Conservation (phyloP, 2,888 invertebrate species). For the Idaea biselata region DNA sequence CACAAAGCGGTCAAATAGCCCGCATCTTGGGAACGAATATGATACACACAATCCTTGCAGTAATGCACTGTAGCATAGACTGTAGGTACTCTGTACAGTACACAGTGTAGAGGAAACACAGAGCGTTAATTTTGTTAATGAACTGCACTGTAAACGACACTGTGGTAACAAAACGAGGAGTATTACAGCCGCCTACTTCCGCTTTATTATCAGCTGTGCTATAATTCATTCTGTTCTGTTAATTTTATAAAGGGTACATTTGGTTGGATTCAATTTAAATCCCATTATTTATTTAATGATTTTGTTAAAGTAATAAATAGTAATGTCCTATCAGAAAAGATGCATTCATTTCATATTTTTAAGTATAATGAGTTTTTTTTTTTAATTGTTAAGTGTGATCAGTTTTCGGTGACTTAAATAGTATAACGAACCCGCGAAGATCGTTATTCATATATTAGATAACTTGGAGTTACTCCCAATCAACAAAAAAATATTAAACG, state of each 20-base stretch:
- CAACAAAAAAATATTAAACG: too few relatives aligned
- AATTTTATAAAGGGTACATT: slow-evolving; percentile 24
- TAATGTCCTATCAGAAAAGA: too few relatives aligned
- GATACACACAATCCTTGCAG: slow-evolving; percentile 7
- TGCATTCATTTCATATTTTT: too few relatives aligned
- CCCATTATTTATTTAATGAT: too few relatives aligned
- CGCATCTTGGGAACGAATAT: slow-evolving; percentile 5
- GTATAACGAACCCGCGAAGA: too few relatives aligned
- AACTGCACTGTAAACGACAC: slow-evolving; percentile 32
- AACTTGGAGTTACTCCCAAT: too few relatives aligned
- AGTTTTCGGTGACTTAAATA: too few relatives aligned
- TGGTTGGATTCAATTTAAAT: slow-evolving; percentile 4
- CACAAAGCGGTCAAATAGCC: not conserved
- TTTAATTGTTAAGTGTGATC: too few relatives aligned
- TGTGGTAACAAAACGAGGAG: slow-evolving; percentile 29
- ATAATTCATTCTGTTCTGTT: slow-evolving; percentile 35
- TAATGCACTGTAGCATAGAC: not conserved
- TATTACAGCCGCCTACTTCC: slow-evolving; percentile 32
- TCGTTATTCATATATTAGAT: too few relatives aligned
- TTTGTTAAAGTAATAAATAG: slow-evolving; percentile 15
- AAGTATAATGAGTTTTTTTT: too few relatives aligned
- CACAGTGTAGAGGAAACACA: slow-evolving; percentile 30
- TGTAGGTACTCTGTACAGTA: not conserved
- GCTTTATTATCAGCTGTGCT: slow-evolving; percentile 35
- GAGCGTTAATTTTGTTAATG: slow-evolving; percentile 41